Evolutionary conservation across 2,888 invertebrate species (phyloP).

Genomic region (Rhagium mordax): DNA sequence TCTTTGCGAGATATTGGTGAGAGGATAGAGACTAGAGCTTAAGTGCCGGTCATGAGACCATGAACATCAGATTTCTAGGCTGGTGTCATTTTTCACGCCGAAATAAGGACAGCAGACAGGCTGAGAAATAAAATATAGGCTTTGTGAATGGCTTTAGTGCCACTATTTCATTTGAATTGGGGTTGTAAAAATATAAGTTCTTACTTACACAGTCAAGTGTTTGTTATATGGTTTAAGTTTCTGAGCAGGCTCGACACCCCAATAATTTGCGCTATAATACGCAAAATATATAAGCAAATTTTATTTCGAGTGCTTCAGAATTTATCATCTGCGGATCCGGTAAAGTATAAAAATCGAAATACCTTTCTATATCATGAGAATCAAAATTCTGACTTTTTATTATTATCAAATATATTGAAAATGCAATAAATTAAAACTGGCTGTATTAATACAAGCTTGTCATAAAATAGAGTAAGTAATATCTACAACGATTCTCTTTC

Average conservation of each 20-base stretch:
- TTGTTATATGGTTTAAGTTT: neutral
- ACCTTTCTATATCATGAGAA: neutral
- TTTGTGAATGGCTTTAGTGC: slow-evolving; percentile 8
- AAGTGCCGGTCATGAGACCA: slow-evolving; percentile 39
- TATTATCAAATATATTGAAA: no score
- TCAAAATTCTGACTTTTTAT: neutral
- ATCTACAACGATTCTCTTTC: no score
- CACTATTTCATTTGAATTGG: slow-evolving; percentile 27
- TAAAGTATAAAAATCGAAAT: neutral
- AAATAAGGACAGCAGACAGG: slow-evolving; percentile 17
- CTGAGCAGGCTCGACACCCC: neutral
- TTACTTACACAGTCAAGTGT: slow-evolving; percentile 13
- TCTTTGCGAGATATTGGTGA: slow-evolving; percentile 28
- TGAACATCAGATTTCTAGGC: slow-evolving; percentile 36
- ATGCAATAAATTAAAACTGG: no score
- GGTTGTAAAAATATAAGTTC: slow-evolving; percentile 21
- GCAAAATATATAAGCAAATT: neutral
- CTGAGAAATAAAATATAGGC: slow-evolving; percentile 28
- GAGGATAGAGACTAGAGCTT: slow-evolving; percentile 35
- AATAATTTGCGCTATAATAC: neutral
- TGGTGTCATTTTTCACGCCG: slow-evolving; percentile 18
- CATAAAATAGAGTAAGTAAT: no score
- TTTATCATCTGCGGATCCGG: neutral
- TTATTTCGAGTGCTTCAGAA: neutral
- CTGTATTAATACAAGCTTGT: no score